These are phyloP conservation scores for Caenorhabditis becei DNA, from an alignment of 2,888 invertebrate genomes.

Conservation along the genomic window DNA sequence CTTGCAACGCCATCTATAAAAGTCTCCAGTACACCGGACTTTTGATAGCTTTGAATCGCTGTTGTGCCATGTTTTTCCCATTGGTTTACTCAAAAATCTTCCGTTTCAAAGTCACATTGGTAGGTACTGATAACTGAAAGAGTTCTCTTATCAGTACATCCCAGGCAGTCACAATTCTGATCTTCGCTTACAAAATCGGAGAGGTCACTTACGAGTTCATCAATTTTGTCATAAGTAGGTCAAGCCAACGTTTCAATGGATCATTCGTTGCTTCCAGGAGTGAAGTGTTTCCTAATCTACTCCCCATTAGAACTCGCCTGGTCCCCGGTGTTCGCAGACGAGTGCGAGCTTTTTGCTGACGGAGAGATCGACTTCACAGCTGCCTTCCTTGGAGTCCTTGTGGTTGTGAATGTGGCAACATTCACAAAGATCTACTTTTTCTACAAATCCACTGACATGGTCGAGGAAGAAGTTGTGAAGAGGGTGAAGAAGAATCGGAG, in stretches of 20 bases:
- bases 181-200: slow-evolving; percentile 22
- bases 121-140: neutral
- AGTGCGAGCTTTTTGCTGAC: neutral
- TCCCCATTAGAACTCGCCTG: neutral
- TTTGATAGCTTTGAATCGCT: slow-evolving; percentile 30
- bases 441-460: slow-evolving; percentile 5
- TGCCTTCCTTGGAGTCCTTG: neutral
- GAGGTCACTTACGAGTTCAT: slow-evolving; percentile 15
- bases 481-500: slow-evolving; percentile 2
- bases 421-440: slow-evolving; percentile 24
- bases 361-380: neutral
- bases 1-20: neutral
- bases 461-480: neutral
- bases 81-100: slow-evolving; percentile 11
- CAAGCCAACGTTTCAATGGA: neutral
- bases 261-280: too few relatives aligned
- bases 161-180: neutral
- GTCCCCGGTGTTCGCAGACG: neutral
- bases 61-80: slow-evolving; percentile 28
- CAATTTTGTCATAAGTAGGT: slow-evolving; percentile 10
- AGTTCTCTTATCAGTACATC: neutral
- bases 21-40: slow-evolving; percentile 10
- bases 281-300: slow-evolving; percentile 12
- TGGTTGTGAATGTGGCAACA: slow-evolving; percentile 14
- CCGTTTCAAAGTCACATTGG: slow-evolving; percentile 8